A percentile compares a stretch with the other conserved stretches of the same genome.
Evolutionary conservation across 2,888 invertebrate genomes (phyloP).

Genomic region (Lepetodrilus schrolli): DNA sequence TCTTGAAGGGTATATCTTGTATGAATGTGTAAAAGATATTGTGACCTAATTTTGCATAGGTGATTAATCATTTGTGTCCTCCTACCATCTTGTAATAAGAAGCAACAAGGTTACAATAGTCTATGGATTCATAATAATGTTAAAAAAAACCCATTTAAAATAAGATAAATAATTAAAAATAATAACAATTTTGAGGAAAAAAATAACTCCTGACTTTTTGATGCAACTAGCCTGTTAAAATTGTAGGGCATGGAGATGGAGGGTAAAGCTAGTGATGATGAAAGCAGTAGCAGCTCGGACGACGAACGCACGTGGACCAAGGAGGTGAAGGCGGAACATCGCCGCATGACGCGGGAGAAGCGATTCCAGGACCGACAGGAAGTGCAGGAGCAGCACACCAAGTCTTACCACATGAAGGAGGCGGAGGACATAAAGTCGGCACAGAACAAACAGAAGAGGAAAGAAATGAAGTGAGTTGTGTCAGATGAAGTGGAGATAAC

Average conservation of each 20-base stretch:
- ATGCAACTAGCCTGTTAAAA: too few species aligned
- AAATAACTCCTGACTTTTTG: neutral
- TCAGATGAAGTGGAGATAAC: too few species aligned
- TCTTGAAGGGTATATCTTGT: too few species aligned
- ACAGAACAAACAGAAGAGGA: constrained; percentile 50
- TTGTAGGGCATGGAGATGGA: too few species aligned
- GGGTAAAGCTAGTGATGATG: constrained; percentile 52
- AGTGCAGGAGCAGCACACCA: constrained; percentile 47
- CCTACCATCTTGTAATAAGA: neutral
- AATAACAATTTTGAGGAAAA: neutral
- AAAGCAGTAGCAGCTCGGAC: constrained; percentile 79
- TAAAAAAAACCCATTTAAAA: neutral
- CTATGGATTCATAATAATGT: neutral
- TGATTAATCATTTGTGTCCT: too few species aligned
- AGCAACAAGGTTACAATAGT: neutral
- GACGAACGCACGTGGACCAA: constrained; percentile 85
- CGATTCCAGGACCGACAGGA: constrained; percentile 75
- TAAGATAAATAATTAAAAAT: too few species aligned
- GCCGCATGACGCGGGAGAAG: constrained; percentile 76
- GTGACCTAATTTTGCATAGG: too few species aligned
- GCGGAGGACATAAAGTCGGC: constrained; percentile 78
- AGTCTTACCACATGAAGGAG: constrained; percentile 80
- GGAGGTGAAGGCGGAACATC: constrained; percentile 80
- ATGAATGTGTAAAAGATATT: too few species aligned
- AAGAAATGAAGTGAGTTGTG: constrained; percentile 43